Percentiles rank a stretch among this genome's conserved stretches.
Conservation (phyloP, 64 coral and sea anemone genomes). For the Actinia equina region DNA sequence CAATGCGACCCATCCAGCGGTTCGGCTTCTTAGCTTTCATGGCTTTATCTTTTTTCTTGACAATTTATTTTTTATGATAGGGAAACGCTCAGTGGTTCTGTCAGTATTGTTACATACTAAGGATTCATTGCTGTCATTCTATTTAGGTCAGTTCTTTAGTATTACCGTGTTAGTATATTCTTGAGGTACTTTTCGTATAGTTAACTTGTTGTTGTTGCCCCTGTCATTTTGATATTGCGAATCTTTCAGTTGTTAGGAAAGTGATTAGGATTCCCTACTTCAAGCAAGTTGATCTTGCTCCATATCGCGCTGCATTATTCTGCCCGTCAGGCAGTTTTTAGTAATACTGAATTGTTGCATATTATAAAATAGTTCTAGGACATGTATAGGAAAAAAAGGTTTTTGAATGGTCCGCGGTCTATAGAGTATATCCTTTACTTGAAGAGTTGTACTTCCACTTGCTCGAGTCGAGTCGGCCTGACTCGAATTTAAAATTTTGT, state of each 20-base stretch:
- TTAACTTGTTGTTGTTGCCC: neutral
- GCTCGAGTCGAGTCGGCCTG: neutral
- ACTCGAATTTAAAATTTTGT: neutral
- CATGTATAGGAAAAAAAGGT: neutral
- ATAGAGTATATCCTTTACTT: neutral
- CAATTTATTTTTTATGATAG: conserved; percentile 19
- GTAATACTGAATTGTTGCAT: neutral
- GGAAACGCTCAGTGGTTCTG: conserved; percentile 1
- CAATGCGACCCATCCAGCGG: conserved; percentile 48
- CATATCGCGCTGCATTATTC: neutral
- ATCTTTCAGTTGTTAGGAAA: neutral
- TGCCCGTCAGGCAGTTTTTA: neutral
- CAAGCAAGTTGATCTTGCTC: neutral
- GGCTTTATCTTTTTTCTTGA: neutral
- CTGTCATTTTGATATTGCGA: neutral
- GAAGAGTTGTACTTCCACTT: neutral
- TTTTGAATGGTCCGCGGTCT: neutral
- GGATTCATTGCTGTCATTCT: neutral
- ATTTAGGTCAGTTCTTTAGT: neutral
- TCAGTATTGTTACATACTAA: neutral
- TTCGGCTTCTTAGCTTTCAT: conserved; percentile 1
- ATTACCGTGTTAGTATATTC: neutral
- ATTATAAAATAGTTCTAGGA: neutral
- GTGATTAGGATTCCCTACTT: neutral
- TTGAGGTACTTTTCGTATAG: neutral